Base-by-base conservation (phyloP, 2,113 vertebrate genomes). In the Formicarius rufipectus region DNA sequence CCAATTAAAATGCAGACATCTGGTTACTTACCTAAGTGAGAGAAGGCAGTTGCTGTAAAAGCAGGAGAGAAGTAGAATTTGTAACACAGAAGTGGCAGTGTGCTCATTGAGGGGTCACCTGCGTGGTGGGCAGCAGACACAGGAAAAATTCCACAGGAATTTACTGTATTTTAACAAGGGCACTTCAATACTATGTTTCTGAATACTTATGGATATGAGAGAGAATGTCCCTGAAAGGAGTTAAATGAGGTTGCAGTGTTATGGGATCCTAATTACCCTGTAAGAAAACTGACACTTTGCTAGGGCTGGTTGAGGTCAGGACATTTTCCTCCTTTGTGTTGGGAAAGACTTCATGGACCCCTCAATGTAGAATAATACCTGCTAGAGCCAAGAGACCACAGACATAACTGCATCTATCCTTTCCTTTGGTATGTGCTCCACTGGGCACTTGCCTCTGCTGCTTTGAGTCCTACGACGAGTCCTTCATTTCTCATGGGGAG, bases 1-100 rank as follows among this genome's bases (percentile, higher is more conserved):
- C 74, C 80, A 93, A 62, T 94, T 94, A 94, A 93, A 91, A 69
- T 73, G 37, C 80, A 94, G 94, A n/a, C 53, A 90, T 73, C 66
- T 75, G 31, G 47, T 84, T 91, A 63, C 56, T 72, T 89, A 6
- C 3, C 66, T 62, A 62, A 68, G 66, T 33, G 50, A 81, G 67
- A 63, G 25, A 25, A 72, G 37, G 42, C 13, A 68, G 31, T 42
- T 81, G 19, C 47, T 56, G 33, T 39, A 20, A 71, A 72, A 76
- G 27, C 35, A 81, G 49, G 45, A 60, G 45, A 88, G 50, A 86
- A 72, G 76, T 22, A 90, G 60, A 64, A 89, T 81, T 28, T 53
- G 66, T 78, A 81, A 28, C 17, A 37, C 14, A 21, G 40, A 90
- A 90, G 63, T 49, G 28, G 7, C 39, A 77, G 37, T 33, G 50